These are phyloP conservation scores for Meliscaeva auricollis DNA, from an alignment of 2,888 invertebrate species.

Conservation along the genomic window DNA sequence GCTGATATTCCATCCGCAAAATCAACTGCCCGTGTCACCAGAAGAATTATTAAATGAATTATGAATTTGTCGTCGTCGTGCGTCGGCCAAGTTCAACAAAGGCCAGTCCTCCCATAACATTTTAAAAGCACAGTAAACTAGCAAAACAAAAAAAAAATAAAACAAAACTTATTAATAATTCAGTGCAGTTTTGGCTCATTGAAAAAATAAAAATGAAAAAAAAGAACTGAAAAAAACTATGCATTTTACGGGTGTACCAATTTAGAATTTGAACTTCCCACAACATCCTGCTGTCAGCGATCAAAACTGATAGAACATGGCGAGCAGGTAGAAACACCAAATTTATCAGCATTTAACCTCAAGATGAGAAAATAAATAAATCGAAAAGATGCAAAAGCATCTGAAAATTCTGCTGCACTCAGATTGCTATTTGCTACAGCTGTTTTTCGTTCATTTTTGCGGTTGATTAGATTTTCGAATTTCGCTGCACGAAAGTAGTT, in stretches of 20 bases:
- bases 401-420: slow-evolving; percentile 24
- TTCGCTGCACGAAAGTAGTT: not conserved
- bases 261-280: slow-evolving; percentile 72
- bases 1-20: slow-evolving; percentile 61
- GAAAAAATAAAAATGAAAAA: slow-evolving; percentile 34
- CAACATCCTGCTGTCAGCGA: slow-evolving; percentile 72
- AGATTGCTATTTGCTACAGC: slow-evolving; percentile 16
- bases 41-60: slow-evolving; percentile 55
- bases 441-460: slow-evolving; percentile 31
- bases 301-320: slow-evolving; percentile 56
- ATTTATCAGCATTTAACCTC: slow-evolving; percentile 51
- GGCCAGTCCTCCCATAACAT: slow-evolving; percentile 67
- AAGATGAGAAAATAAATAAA: slow-evolving; percentile 48
- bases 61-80: slow-evolving; percentile 43
- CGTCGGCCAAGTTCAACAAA: slow-evolving; percentile 73
- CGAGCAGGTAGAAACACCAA: slow-evolving; percentile 57
- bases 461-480: slow-evolving; percentile 42
- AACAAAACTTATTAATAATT: slow-evolving; percentile 43
- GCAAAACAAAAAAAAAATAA: slow-evolving; percentile 12
- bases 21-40: slow-evolving; percentile 46
- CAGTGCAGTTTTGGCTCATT: slow-evolving; percentile 59
- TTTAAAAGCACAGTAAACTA: slow-evolving; percentile 49
- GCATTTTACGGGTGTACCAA: slow-evolving; percentile 49
- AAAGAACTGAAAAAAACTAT: not conserved
- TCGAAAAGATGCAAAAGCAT: slow-evolving; percentile 28